Base-by-base conservation (phyloP, 2,113 vertebrate species). In the Cynoglossus semilaevis region DNA sequence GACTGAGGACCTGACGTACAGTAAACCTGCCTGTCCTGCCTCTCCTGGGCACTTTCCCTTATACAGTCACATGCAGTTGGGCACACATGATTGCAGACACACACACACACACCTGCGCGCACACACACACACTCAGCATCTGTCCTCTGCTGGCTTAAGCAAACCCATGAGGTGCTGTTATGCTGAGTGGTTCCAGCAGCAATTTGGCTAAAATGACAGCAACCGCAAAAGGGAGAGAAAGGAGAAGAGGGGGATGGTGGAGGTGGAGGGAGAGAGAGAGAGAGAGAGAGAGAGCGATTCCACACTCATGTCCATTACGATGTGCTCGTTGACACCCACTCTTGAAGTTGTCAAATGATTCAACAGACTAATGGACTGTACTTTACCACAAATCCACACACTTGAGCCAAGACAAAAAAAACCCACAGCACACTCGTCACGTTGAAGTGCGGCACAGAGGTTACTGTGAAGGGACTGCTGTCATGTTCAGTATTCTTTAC, bases 51-150 rank as follows among this genome's bases (percentile, higher is more conserved):
- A 18, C 16, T 40, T 54, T 16, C 34, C 16, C 51, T 16, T 36
- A 54, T 17, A 44, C 40, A 58, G 46, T 36, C 48, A 58, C 22
- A 53, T 42, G 51, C 34, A 51, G 8, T 52, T 9, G 47, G 5
- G 54, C 1, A 50, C 12, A 49, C 10, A 57, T 8, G 45, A 1
- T 58, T 13, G 44, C 65, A 65, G 65, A 13, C 48, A 75, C 22
- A 15, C 22, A 35, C 38, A 42, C 40, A 42, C 49, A 56, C 15
- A 12, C 5, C 5, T 36, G 35, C 38, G 5, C 12, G 54, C 11
- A 60, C 12, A 49, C 0, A 76, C 17, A 64, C 82, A 70, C 58
- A 76, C 74, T 42, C 77, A 79, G 69, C 81, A 88, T 84, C 85
- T 84, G 82, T 75, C 79, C 70, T 65, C 67, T 55, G 66, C 54